phyloP scores from a whole-genome alignment of 2,113 vertebrate genomes.

The Lepus timidus region DNA sequence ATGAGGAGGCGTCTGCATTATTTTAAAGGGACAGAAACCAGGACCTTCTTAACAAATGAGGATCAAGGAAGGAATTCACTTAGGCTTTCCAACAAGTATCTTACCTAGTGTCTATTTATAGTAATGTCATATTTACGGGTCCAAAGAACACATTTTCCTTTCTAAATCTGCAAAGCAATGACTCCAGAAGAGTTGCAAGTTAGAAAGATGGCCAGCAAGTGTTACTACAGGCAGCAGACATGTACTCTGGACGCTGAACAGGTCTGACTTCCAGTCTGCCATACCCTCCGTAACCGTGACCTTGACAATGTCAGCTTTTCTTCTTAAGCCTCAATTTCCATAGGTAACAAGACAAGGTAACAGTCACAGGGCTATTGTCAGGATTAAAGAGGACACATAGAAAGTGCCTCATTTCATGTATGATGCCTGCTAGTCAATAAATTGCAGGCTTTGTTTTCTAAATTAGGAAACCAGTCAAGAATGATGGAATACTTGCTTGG shows the following conservation, averaged over 20 bases:
- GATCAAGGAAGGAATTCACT: background rate
- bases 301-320: background rate
- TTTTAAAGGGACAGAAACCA: background rate
- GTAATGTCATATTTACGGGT: background rate
- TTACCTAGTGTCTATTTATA: background rate
- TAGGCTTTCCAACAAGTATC: background rate
- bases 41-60: constrained; percentile 24
- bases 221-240: background rate
- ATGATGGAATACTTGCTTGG: background rate
- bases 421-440: background rate
- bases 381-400: background rate
- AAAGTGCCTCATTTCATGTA: background rate
- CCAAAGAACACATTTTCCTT: background rate
- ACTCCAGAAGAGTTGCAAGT: background rate
- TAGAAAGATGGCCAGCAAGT: background rate
- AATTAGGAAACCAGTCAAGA: background rate
- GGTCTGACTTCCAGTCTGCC: background rate
- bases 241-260: background rate
- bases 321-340: background rate
- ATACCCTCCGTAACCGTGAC: background rate
- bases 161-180: background rate
- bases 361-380: background rate
- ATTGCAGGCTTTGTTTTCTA: background rate
- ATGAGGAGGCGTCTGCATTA: background rate
- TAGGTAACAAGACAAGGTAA: background rate